These are phyloP conservation scores for Halcyon malimbica DNA, from an alignment of 2,113 vertebrate genomes.

Conservation along the genomic window DNA sequence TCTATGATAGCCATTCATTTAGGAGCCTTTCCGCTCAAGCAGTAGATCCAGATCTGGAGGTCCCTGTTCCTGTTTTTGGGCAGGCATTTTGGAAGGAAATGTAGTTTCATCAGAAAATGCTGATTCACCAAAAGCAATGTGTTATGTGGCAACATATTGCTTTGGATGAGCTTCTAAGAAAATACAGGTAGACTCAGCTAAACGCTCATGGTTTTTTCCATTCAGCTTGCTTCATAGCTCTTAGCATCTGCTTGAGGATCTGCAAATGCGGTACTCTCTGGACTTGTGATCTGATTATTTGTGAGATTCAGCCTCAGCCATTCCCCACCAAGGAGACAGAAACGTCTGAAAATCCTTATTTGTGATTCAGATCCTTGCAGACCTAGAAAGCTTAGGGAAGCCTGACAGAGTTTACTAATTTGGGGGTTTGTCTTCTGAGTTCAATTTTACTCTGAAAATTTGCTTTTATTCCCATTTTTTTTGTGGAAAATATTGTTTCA, in stretches of 20 bases:
- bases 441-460: background rate
- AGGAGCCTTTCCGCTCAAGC: background rate
- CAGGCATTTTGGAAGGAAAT: background rate
- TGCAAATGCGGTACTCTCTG: background rate
- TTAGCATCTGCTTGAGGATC: background rate
- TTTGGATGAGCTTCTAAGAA: background rate
- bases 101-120: conserved; percentile 11
- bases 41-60: background rate
- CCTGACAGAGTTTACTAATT: background rate
- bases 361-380: background rate
- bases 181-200: background rate
- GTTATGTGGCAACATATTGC: background rate
- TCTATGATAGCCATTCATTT: background rate
- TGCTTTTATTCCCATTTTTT: background rate
- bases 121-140: background rate
- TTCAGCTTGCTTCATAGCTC: background rate
- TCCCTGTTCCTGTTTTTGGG: background rate
- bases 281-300: background rate
- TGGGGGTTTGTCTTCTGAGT: background rate
- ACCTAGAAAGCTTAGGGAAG: background rate
- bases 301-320: background rate
- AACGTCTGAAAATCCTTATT: background rate
- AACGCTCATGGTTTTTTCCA: background rate
- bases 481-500: background rate
- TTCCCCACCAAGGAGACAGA: background rate